Evolutionary conservation across 2,888 invertebrate genomes (phyloP), one percentile per base, ranked within the genome.

Genomic region (Catocala nupta): DNA sequence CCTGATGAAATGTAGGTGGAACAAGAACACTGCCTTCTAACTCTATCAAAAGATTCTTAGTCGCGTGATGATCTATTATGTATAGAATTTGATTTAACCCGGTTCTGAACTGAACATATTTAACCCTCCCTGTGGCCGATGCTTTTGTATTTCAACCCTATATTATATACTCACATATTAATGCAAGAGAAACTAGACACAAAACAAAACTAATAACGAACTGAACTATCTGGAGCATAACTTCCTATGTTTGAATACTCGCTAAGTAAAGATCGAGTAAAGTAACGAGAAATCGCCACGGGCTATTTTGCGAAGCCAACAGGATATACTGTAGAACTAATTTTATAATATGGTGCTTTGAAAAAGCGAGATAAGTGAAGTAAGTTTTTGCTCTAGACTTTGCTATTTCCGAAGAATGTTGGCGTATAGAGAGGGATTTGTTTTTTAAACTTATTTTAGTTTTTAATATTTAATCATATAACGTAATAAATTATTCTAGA

Each of bases 211-310:
- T 68, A 68, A 75, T 72, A 75, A 75, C 66, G 58, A 63, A 73
- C 72, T 61, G 55, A 52, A 67, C 50, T 34, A 62, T 70, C 65
- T 59, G 60, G 60, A 68, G 44, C 68, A 71, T 63, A 72, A 69
- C 76, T 63, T 72, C 65, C 61, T 51, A 75, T 75, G 68, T 73
- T 73, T 73, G 64, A 75, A 58, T 65, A 68, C 36, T 43, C 49
- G 33, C 63, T 61, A 55, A 73, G 77, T 59, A 68, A 77, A 76
- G 70, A 76, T 58, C 55, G 52, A 65, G 64, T 58, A 53, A 52
- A 67, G 60, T 61, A 73, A 71, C 56, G 65, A 73, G 71, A 53
- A 52, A 67, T 57, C 12, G 68, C 74, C 68, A 55, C 36, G 49
- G 74, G 75, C 77, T 73, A 64, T 59, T 65, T 65, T 67, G 53